Evolutionary conservation across 2,797 vertebrate genomes (phyloP).

Genomic region (Sebastes reedi): DNA sequence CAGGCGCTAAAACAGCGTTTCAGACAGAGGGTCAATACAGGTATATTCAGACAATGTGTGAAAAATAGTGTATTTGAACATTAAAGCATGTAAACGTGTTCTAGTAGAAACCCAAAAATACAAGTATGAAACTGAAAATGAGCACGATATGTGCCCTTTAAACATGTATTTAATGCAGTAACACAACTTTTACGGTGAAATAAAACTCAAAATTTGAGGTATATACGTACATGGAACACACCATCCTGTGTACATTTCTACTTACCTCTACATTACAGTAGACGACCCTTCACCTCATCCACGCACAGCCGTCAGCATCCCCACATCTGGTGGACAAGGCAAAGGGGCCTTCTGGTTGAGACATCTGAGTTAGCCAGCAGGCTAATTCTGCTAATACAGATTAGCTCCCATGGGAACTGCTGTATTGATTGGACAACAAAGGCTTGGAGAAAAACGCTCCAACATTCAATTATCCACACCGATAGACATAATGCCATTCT

Average conservation of each 20-base stretch:
- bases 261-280: not conserved
- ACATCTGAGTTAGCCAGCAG: conserved; percentile 81
- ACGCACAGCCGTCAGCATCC: conserved; percentile 24
- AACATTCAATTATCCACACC: conserved; percentile 87
- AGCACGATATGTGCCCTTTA: not conserved
- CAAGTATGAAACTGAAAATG: not conserved
- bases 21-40: not conserved
- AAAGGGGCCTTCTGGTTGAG: conserved; percentile 56
- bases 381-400: conserved; percentile 88
- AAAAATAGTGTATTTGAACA: too few relatives aligned
- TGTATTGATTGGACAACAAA: conserved; percentile 86
- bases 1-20: not conserved
- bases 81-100: not conserved
- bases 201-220: not conserved
- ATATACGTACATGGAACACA: not conserved
- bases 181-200: not conserved
- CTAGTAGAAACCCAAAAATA: not conserved
- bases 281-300: not conserved
- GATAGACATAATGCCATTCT: conserved; percentile 83
- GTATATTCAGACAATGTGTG: not conserved
- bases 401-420: conserved; percentile 82
- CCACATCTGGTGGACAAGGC: conserved; percentile 39
- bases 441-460: conserved; percentile 80
- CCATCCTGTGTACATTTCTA: not conserved
- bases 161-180: not conserved